Percentiles rank a stretch among this genome's conserved stretches.
Evolutionary conservation across 2,888 invertebrate species (phyloP).

Genomic region (Nephrotoma flavescens): DNA sequence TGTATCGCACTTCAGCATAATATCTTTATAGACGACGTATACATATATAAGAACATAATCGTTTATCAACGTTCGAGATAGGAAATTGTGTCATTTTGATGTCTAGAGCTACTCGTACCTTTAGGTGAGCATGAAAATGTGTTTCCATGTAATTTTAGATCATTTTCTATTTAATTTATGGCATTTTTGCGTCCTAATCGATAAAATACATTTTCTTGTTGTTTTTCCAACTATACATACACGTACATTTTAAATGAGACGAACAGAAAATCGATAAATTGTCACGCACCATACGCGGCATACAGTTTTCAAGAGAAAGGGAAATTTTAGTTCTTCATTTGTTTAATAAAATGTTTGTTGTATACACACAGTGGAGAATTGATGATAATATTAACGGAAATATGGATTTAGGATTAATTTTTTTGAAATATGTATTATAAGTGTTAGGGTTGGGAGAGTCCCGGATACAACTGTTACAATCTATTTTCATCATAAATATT

Average conservation of each 20-base stretch:
- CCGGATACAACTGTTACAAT: background rate
- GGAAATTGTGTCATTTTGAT: background rate
- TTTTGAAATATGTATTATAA: background rate
- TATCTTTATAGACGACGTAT: background rate
- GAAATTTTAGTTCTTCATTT: background rate
- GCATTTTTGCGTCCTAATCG: background rate
- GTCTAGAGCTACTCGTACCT: background rate
- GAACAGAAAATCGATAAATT: background rate
- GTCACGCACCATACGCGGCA: background rate
- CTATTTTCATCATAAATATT: too few relatives aligned
- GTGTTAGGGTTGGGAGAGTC: background rate
- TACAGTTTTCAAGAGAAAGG: background rate
- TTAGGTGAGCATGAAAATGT: background rate
- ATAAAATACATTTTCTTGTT: background rate
- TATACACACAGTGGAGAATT: background rate
- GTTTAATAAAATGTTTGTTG: background rate
- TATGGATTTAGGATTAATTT: background rate
- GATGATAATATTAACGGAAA: background rate
- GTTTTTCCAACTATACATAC: background rate
- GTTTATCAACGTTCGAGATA: background rate
- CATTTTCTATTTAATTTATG: background rate
- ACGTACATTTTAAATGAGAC: background rate
- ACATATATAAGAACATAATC: background rate
- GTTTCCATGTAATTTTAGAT: background rate
- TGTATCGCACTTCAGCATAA: background rate